Percentiles rank a stretch among this genome's conserved stretches.
Conservation (phyloP, 2,797 vertebrate species). For the Pangasius krempfi region DNA sequence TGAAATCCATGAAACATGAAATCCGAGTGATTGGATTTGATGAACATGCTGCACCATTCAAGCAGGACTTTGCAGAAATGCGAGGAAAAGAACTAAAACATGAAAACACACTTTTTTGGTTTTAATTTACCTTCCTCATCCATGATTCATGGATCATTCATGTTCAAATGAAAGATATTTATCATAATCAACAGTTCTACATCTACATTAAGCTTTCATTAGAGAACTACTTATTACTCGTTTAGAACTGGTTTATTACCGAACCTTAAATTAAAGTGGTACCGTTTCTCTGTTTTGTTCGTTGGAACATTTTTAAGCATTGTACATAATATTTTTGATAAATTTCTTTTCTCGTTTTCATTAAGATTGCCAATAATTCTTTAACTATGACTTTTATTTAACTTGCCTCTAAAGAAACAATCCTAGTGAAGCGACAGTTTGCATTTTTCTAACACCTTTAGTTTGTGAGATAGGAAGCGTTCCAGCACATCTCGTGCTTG, state of each 20-base stretch:
- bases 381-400: not conserved
- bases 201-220: not conserved
- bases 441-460: not conserved
- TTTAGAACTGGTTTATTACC: not conserved
- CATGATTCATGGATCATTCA: not conserved
- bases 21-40: not conserved
- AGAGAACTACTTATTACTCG: not conserved
- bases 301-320: no score
- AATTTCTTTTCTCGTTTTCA: not conserved
- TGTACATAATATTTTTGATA: not conserved
- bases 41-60: not conserved
- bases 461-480: not conserved
- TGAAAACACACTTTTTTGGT: not conserved
- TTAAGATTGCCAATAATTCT: not conserved
- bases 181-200: not conserved
- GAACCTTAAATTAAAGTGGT: not conserved
- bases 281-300: no score
- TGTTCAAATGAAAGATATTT: not conserved
- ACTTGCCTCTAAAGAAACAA: not conserved
- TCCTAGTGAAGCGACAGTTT: not conserved
- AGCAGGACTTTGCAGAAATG: not conserved
- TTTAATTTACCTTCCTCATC: not conserved
- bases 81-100: not conserved
- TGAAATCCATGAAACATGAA: not conserved
- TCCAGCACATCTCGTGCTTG: not conserved